These are phyloP conservation scores for Pseudochirops cupreus DNA, from an alignment of 2,797 vertebrate species.

Conservation along the genomic window DNA sequence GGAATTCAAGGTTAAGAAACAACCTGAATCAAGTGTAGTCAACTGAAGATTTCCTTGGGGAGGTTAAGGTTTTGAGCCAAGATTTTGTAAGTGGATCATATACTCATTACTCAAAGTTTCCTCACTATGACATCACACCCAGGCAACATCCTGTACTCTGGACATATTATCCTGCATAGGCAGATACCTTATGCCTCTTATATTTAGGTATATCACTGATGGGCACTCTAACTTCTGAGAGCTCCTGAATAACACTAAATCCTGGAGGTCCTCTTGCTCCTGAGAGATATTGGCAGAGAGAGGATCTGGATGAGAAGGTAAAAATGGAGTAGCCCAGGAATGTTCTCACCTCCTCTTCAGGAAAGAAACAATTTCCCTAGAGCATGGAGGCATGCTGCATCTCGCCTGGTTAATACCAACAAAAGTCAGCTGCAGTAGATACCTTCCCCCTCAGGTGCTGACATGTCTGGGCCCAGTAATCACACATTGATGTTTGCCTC, in stretches of 20 bases:
- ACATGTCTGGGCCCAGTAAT: constrained; percentile 69
- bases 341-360: constrained; percentile 70
- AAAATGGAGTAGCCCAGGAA: constrained; percentile 63
- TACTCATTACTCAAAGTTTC: not conserved
- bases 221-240: not conserved
- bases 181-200: not conserved
- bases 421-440: constrained; percentile 71
- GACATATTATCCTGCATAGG: not conserved
- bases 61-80: not conserved
- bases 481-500: constrained; percentile 66
- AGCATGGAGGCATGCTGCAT: constrained; percentile 73
- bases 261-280: not conserved
- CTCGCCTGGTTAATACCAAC: constrained; percentile 76
- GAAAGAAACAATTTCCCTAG: constrained; percentile 75
- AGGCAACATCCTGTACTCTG: not conserved
- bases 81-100: not conserved
- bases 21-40: not conserved
- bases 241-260: not conserved
- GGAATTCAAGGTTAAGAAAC: not conserved
- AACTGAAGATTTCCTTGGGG: not conserved
- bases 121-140: not conserved
- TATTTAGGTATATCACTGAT: not conserved
- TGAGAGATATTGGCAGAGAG: not conserved
- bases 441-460: constrained; percentile 65
- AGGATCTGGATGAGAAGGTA: constrained; percentile 31